Evolutionary conservation across 2,888 invertebrate species (phyloP), one percentile per base, ranked within the genome.

Genomic region (Tholera decimalis): DNA sequence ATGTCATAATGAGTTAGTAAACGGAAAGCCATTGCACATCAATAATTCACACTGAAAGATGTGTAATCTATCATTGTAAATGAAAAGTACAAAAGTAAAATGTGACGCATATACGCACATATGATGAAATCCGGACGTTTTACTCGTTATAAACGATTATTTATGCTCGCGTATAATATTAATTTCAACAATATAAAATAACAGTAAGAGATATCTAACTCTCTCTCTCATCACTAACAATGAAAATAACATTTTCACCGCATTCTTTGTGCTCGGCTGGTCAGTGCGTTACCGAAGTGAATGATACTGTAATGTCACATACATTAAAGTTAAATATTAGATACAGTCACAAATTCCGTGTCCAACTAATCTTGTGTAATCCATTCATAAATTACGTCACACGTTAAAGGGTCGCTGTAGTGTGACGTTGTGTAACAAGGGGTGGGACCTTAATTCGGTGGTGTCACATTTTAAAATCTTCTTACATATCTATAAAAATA

Each of bases 151-250:
- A 43, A 44, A 56, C 22, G 11, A 49, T 41, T 35, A 46, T 61
- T 50, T 68, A 54, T 54, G 50, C 22, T 15, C 26, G 39, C n/a
- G 37, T 49, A 18, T 41, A 44, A 30, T 30, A 61, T 67, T 67
- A 50, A n/a, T 58, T 69, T 63, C 41, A 41, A 69, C 56, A 69
- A 49, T 62, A 54, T 57, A 60, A 61, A 49, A 44, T 61, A 62
- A 20, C 51, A 61, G 26, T n/a, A n/a, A n/a, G n/a, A n/a, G n/a
- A n/a, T n/a, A n/a, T n/a, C n/a, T n/a, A n/a, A n/a, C n/a, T n/a
- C n/a, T n/a, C n/a, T n/a, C n/a, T n/a, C n/a, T n/a, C n/a, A n/a
- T n/a, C n/a, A n/a, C n/a, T 51, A 18, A 55, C 43, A 39, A 56
- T 64, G 39, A 41, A 54, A 44, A 59, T 47, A 37, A 43, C 35